Base-by-base conservation (phyloP, 2,888 invertebrate species). In the Apodemia duryi region DNA sequence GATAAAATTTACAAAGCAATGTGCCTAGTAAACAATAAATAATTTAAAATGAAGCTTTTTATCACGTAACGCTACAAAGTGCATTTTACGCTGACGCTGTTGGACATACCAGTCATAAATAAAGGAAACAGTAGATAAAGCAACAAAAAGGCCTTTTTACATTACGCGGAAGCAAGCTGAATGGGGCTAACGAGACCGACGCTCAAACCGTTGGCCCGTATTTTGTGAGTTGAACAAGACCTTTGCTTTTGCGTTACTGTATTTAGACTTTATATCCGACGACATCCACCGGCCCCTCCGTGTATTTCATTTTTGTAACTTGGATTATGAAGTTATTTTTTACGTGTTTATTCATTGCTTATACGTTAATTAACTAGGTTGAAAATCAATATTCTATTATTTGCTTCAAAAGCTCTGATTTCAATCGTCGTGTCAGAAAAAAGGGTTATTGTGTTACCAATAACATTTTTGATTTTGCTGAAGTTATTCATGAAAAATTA, bases 161-260 rank as follows among this genome's bases (percentile, higher is more conserved):
- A 78, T 78, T 79, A 76, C 74, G 71, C 71, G 71, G 75, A 72
- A 74, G 73, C 73, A 70, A 71, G 71, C 72, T 86, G 83, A 85
- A 87, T 87, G 79, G 79, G 75, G 69, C 82, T 86, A 87, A 87
- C 85, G 85, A 87, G 85, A 78, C 75, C 74, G 77, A 74, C 74
- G 75, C 71, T 76, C 75, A 75, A 73, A 69, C 77, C 72, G 78
- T 75, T 76, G 77, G 75, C 70, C 72, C 71, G 73, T 75, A 76
- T 80, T 81, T 79, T 78, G 79, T 74, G 72, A 69, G 73, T 62
- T 49, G 70, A 72, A 71, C 71, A 68, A 74, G 73, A 77, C 75
- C 75, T 73, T 69, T 69, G 69, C 74, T 74, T 72, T 72, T 11
- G 46, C 46, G 46, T 46, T 46, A 46, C 46, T 43, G 72, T 73